Conservation (phyloP, 2,113 vertebrate genomes). For the Tringa solitaria region DNA sequence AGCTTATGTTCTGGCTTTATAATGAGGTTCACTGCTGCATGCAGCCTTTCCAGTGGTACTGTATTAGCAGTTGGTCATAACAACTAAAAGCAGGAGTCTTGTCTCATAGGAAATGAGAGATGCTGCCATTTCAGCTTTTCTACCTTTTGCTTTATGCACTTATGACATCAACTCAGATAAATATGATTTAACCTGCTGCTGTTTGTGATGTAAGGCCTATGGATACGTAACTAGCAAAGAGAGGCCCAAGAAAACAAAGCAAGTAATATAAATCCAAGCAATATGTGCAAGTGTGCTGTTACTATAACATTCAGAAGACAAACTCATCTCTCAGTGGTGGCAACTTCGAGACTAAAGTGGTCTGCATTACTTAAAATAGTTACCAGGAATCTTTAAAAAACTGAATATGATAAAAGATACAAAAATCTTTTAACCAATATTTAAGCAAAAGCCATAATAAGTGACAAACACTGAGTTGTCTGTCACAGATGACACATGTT, state of each 20-base stretch:
- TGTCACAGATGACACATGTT: neutral
- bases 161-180: neutral
- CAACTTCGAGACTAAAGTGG: neutral
- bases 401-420: neutral
- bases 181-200: neutral
- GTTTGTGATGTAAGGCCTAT: neutral
- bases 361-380: neutral
- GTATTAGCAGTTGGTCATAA: neutral
- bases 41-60: neutral
- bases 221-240: neutral
- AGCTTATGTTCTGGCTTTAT: neutral
- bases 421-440: neutral
- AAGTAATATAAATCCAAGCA: constrained; percentile 15
- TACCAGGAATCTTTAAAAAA: constrained; percentile 14
- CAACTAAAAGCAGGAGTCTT: neutral
- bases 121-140: constrained; percentile 17
- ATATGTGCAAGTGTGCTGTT: neutral
- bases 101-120: neutral
- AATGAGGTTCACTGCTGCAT: neutral
- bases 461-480: neutral
- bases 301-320: neutral
- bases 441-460: neutral
- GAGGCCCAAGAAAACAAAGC: neutral
- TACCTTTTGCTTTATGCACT: constrained; percentile 26
- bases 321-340: neutral